phyloP scores from a whole-genome alignment of 2,797 vertebrate genomes.

The Otolemur crassicaudatus region DNA sequence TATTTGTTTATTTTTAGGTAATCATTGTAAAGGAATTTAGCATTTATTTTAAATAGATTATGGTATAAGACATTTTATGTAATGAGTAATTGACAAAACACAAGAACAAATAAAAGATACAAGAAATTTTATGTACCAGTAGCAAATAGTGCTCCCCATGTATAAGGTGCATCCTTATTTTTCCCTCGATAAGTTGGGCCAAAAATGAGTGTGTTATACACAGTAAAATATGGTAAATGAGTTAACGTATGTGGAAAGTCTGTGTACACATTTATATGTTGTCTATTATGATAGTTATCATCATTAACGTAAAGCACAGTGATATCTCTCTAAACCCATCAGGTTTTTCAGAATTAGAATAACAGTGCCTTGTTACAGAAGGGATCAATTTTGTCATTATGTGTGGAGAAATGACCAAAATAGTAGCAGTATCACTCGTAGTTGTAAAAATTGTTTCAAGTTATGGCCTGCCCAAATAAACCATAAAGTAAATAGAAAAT shows the following conservation, averaged over 20 bases:
- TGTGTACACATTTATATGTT: neutral
- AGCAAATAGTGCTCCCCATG: no score
- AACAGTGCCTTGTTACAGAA: neutral
- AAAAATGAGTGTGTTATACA: no score
- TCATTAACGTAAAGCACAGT: neutral
- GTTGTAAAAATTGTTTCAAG: neutral
- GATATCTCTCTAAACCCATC: neutral
- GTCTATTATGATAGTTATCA: neutral
- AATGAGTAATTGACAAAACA: no score
- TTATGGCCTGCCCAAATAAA: neutral
- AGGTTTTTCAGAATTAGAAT: neutral
- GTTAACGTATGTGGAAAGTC: neutral
- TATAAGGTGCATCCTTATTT: no score
- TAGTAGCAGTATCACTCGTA: neutral
- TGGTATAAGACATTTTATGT: no score
- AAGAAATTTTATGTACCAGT: no score
- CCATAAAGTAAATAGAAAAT: neutral
- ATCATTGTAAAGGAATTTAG: no score
- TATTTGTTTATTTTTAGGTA: no score
- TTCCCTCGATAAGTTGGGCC: no score
- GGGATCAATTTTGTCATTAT: neutral
- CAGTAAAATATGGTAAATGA: neutral
- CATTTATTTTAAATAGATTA: no score
- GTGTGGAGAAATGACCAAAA: neutral
- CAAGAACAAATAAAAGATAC: no score